Percentiles rank a stretch among this genome's conserved stretches.
phyloP scores from a whole-genome alignment of 1,140 invertebrate species.

The Musca domestica region DNA sequence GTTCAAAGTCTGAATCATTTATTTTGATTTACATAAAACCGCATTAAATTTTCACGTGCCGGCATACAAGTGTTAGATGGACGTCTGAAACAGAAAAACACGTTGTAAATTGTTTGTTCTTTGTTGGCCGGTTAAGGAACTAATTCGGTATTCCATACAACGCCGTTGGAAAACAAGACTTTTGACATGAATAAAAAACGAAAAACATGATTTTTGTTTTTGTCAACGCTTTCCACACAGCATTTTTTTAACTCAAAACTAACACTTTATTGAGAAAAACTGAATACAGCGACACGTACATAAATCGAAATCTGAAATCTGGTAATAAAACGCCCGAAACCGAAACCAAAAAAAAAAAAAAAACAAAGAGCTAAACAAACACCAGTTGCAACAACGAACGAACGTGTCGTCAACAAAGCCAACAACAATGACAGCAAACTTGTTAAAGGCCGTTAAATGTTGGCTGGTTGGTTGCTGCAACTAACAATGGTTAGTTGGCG shows the following conservation, averaged over 20 bases:
- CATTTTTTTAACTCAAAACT: not conserved
- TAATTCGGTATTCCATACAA: constrained; percentile 1
- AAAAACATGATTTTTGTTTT: constrained; percentile 1
- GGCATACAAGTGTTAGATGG: constrained; percentile 4
- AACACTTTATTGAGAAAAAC: constrained; percentile 9
- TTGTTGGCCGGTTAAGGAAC: not conserved
- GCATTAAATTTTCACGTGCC: not conserved
- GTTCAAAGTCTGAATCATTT: too few species aligned
- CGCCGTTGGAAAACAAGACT: not conserved
- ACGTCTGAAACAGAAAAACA: not conserved
- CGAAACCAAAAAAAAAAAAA: too few species aligned
- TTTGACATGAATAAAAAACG: not conserved
- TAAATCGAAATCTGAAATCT: too few species aligned
- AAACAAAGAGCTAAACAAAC: too few species aligned
- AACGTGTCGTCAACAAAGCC: too few species aligned
- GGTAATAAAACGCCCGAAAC: too few species aligned
- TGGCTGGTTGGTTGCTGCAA: too few species aligned
- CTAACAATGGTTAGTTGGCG: too few species aligned
- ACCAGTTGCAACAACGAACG: too few species aligned
- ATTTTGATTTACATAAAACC: not conserved
- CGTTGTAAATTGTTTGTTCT: not conserved
- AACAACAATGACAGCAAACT: not conserved
- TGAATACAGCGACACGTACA: too few species aligned
- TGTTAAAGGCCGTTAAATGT: not conserved
- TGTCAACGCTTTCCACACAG: not conserved